phyloP scores from a whole-genome alignment of 2,888 invertebrate species.

The Stegana nigrithorax region DNA sequence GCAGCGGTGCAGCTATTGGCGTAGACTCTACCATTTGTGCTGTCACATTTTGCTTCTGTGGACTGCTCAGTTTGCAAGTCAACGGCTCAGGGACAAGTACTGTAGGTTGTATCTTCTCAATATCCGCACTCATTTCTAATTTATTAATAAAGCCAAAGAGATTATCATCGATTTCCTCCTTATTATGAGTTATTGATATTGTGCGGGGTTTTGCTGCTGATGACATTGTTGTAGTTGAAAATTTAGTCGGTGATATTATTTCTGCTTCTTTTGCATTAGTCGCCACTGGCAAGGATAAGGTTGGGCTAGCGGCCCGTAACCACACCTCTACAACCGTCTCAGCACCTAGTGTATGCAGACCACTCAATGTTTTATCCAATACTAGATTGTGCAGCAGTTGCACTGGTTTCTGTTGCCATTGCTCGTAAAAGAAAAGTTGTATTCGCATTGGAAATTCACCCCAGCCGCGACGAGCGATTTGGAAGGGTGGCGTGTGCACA shows the following conservation, averaged over 20 bases:
- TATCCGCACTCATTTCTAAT: slow-evolving; percentile 61
- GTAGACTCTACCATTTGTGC: slow-evolving; percentile 31
- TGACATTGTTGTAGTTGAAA: not conserved
- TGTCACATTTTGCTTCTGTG: slow-evolving; percentile 30
- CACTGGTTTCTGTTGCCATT: slow-evolving; percentile 80
- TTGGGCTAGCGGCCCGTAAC: slow-evolving; percentile 69
- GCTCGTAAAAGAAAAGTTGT: slow-evolving; percentile 81
- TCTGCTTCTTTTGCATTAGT: not conserved
- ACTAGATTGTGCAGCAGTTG: slow-evolving; percentile 83
- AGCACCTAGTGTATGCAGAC: slow-evolving; percentile 84
- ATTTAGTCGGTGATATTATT: not conserved
- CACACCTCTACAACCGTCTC: slow-evolving; percentile 84
- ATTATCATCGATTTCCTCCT: slow-evolving; percentile 59
- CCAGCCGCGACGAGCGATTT: slow-evolving; percentile 88
- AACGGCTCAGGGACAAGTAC: slow-evolving; percentile 53
- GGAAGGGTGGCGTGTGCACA: slow-evolving; percentile 84
- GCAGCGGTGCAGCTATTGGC: slow-evolving; percentile 31
- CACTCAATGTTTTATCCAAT: slow-evolving; percentile 84
- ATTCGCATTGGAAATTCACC: slow-evolving; percentile 89
- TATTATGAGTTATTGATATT: slow-evolving; percentile 49
- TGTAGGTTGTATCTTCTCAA: slow-evolving; percentile 67
- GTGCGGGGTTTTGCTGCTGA: slow-evolving; percentile 36
- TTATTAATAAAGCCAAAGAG: slow-evolving; percentile 62
- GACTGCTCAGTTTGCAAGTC: slow-evolving; percentile 39
- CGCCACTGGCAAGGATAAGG: slow-evolving; percentile 33